Evolutionary conservation across 2,888 invertebrate genomes (phyloP).

Genomic region (Tolmerus cingulatus): DNA sequence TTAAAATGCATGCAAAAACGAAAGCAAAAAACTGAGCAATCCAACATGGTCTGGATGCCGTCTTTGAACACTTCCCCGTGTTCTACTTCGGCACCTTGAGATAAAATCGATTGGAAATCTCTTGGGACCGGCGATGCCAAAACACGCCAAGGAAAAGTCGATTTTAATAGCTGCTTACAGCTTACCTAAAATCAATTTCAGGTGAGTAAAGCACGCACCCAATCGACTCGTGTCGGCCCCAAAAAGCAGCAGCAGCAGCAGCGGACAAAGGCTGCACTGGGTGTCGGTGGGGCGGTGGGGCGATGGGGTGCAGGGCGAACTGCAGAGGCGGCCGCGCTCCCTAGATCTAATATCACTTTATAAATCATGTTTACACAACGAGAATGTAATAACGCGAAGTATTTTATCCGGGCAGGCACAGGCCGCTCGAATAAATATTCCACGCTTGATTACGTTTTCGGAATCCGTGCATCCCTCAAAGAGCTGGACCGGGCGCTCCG

Average conservation of each 20-base stretch:
- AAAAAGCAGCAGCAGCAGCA: background rate
- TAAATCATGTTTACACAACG: constrained; percentile 41
- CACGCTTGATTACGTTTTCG: constrained; percentile 41
- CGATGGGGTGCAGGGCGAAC: background rate
- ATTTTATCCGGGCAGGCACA: constrained; percentile 16
- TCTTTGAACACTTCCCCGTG: background rate
- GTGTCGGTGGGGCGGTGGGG: background rate
- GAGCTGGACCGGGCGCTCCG: background rate
- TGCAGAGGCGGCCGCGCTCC: background rate
- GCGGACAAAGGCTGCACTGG: background rate
- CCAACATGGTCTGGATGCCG: background rate
- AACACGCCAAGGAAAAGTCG: background rate
- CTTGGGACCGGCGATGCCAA: background rate
- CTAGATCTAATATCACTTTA: constrained; percentile 39
- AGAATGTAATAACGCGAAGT: constrained; percentile 30
- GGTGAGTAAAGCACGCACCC: background rate
- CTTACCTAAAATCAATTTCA: background rate
- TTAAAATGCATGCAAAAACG: background rate
- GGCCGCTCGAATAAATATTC: constrained; percentile 30
- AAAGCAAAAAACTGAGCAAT: background rate
- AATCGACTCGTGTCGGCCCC: background rate
- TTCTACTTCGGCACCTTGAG: background rate
- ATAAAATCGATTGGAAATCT: background rate
- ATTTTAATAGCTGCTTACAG: background rate
- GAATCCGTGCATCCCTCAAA: constrained; percentile 37